Percentiles rank a stretch among this genome's conserved stretches.
Conservation (phyloP, 2,113 vertebrate genomes). For the Pitta sordida region DNA sequence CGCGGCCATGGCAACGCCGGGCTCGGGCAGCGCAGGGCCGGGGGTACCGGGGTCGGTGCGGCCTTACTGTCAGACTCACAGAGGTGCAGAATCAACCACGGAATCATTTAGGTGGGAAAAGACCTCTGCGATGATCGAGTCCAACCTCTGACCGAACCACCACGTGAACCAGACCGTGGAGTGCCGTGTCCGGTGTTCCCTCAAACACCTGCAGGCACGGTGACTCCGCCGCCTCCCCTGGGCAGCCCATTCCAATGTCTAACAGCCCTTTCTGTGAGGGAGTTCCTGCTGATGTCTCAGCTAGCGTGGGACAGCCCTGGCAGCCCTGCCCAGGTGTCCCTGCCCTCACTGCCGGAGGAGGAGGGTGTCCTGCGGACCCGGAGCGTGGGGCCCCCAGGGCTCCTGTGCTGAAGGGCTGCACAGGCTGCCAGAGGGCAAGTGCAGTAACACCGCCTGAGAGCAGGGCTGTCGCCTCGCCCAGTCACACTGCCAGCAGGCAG, state of each 20-base stretch:
- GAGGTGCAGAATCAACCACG: too few relatives aligned
- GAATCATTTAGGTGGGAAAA: fast-evolving
- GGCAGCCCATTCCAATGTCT: neutral
- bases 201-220: neutral
- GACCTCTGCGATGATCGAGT: neutral
- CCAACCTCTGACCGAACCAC: fast-evolving
- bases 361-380: neutral
- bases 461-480: neutral
- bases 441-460: neutral
- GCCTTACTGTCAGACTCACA: too few relatives aligned
- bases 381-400: neutral
- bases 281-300: neutral
- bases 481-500: neutral
- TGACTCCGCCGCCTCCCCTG: neutral
- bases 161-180: fast-evolving
- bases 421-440: fast-evolving
- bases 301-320: neutral
- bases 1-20: neutral
- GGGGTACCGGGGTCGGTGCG: neutral
- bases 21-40: too few relatives aligned
- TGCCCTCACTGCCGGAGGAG: neutral
- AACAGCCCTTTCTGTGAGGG: neutral
- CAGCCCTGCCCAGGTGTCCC: neutral
- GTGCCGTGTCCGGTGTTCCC: neutral
- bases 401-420: fast-evolving